Evolutionary conservation across 2,113 vertebrate genomes (phyloP).

Genomic region (Colinus virginianus): DNA sequence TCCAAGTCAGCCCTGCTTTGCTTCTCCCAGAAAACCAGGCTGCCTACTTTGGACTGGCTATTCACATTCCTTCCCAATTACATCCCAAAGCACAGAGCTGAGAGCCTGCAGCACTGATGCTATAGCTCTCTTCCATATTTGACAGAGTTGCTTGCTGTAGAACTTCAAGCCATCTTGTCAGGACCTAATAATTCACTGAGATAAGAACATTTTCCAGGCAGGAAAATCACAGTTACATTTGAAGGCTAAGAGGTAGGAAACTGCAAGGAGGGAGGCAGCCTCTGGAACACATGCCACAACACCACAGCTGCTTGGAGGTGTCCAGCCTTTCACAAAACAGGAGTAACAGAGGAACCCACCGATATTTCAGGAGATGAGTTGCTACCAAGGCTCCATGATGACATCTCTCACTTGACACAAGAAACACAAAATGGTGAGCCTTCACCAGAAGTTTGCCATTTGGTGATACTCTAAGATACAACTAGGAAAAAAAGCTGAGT

Average conservation of each 20-base stretch:
- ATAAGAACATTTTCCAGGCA: neutral
- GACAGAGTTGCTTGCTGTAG: neutral
- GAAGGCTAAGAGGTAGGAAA: neutral
- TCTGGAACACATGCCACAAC: neutral
- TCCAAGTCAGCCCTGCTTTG: neutral
- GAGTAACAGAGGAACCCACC: rapidly evolving
- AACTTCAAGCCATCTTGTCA: neutral
- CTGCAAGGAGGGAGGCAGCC: neutral
- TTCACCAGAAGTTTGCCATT: neutral
- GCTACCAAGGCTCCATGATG: neutral
- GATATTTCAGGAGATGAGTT: neutral
- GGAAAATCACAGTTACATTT: neutral
- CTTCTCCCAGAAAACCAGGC: neutral
- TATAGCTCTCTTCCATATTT: neutral
- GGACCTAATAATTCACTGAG: neutral
- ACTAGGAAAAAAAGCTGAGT: neutral
- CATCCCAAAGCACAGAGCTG: neutral
- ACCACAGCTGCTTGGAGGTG: neutral
- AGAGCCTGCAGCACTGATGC: neutral
- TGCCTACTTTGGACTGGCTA: neutral
- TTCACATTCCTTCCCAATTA: neutral
- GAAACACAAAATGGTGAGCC: neutral
- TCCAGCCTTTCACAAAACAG: neutral
- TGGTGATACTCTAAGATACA: neutral
- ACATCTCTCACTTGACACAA: neutral